Conservation (phyloP, 1,140 invertebrate species). For the Drosophila ogumai region DNA sequence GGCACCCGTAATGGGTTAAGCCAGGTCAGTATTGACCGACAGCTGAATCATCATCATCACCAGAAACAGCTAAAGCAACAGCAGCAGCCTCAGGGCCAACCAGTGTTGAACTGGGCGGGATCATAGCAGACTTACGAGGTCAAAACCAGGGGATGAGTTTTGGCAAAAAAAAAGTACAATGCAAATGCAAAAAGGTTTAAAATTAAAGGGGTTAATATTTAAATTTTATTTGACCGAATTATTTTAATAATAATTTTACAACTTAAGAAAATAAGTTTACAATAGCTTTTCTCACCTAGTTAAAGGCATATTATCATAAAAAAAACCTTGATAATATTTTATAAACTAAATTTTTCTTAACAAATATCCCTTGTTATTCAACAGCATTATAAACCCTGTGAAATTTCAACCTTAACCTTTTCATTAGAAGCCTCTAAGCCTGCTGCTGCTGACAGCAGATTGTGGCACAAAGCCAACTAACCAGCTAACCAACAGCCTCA, state of each 20-base stretch:
- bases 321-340: not conserved
- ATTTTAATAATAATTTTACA: too few relatives aligned
- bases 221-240: too few relatives aligned
- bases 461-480: constrained; percentile 18
- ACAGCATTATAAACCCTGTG: not conserved
- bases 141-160: constrained; percentile 5
- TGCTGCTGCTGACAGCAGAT: constrained; percentile 18
- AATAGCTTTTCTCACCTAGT: too few relatives aligned
- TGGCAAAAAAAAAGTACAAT: not conserved
- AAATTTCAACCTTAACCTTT: constrained; percentile 33
- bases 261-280: too few relatives aligned
- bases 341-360: not conserved
- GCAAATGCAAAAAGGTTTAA: not conserved
- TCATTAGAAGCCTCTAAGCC: constrained; percentile 19
- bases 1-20: constrained; percentile 21
- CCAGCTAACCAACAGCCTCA: constrained; percentile 13
- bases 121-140: not conserved
- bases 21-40: constrained; percentile 27
- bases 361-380: not conserved
- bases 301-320: too few relatives aligned
- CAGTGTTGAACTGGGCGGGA: constrained; percentile 4
- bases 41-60: constrained; percentile 23
- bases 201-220: too few relatives aligned
- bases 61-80: constrained; percentile 1
- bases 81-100: constrained; percentile 8